Conservation (phyloP, 2,797 vertebrate genomes). For the Platyrinchus mystaceus region DNA sequence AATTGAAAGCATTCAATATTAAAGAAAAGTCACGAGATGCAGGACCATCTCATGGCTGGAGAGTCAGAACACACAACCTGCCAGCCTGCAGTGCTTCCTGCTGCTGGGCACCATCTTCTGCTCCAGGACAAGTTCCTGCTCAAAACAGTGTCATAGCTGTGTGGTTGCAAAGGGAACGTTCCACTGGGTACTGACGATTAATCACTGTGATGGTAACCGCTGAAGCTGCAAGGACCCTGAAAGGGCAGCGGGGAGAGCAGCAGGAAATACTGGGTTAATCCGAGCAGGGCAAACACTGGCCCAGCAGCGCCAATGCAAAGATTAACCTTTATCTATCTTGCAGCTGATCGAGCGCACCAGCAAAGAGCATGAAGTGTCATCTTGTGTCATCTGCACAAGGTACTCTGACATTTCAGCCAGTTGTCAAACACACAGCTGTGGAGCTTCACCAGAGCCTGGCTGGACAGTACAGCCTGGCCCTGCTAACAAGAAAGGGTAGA, state of each 20-base stretch:
- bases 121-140: neutral
- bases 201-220: accelerated
- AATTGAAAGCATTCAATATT: neutral
- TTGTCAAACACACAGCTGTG: neutral
- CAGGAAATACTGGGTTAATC: neutral
- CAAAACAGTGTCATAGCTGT: neutral
- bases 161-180: neutral
- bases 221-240: neutral
- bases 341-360: neutral
- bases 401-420: neutral
- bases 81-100: neutral
- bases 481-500: neutral
- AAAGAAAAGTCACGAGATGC: neutral
- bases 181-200: neutral
- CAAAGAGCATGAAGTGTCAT: neutral
- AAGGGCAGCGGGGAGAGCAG: neutral
- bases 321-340: neutral
- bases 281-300: neutral
- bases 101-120: neutral
- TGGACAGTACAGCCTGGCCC: neutral
- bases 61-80: neutral
- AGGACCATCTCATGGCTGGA: neutral
- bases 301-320: accelerated
- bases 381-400: neutral
- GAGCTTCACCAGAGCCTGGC: neutral